Percentiles rank a stretch among this genome's conserved stretches.
These are phyloP conservation scores for Gobiocypris rarus DNA, from an alignment of 2,113 vertebrate species.

Conservation along the genomic window DNA sequence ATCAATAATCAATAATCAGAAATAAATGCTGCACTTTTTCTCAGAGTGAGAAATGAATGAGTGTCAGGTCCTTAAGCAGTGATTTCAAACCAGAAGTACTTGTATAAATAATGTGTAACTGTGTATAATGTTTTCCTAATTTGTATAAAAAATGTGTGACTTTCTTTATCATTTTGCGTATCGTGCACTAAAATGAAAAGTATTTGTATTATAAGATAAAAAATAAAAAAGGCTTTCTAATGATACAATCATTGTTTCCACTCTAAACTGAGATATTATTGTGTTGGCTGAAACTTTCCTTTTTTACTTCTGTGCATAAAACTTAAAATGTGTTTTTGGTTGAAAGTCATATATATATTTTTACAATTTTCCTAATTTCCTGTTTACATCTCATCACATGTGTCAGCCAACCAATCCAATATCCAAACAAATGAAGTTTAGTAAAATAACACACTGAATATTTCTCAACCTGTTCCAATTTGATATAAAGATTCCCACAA, in stretches of 20 bases:
- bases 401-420: not conserved
- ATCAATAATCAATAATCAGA: constrained; percentile 63
- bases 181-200: not conserved
- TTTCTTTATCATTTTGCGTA: no score
- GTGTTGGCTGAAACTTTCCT: not conserved
- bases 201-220: not conserved
- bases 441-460: not conserved
- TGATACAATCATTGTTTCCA: not conserved
- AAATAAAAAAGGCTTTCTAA: no score
- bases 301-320: not conserved
- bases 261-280: not conserved
- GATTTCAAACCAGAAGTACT: not conserved
- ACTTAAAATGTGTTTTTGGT: not conserved
- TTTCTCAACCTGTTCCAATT: not conserved
- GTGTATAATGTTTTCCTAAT: no score
- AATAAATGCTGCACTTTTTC: constrained; percentile 45
- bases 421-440: not conserved
- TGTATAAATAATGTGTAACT: no score
- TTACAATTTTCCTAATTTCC: not conserved
- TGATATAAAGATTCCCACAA: not conserved
- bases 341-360: not conserved
- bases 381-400: not conserved
- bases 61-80: not conserved
- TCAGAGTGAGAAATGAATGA: constrained; percentile 5
- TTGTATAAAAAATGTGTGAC: no score